Evolutionary conservation across 2,113 vertebrate species (phyloP).

Genomic region (Isurus oxyrinchus): DNA sequence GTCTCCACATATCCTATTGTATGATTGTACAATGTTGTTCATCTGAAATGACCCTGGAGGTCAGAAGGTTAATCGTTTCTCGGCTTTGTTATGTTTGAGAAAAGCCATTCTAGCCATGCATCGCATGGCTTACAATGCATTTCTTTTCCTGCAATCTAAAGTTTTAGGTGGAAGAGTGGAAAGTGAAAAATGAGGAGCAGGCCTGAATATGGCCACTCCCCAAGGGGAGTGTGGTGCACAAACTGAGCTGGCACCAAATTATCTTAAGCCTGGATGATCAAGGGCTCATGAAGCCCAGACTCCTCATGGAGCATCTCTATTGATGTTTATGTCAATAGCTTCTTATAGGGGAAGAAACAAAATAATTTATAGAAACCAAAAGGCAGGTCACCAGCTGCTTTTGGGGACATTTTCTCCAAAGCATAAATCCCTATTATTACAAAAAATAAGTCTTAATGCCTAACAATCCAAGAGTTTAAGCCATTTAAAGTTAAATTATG

Average conservation of each 20-base stretch:
- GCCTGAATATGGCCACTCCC: slow-evolving; percentile 70
- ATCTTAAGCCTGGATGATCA: slow-evolving; percentile 97
- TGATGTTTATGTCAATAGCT: slow-evolving; percentile 70
- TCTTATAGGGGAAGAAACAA: slow-evolving; percentile 63
- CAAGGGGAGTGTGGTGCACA: slow-evolving; percentile 80
- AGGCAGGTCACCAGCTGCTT: slow-evolving; percentile 15
- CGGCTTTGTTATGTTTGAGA: slow-evolving; percentile 71
- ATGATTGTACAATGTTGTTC: not conserved
- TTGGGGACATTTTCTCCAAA: slow-evolving; percentile 29
- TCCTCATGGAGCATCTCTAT: slow-evolving; percentile 80
- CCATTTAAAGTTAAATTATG: slow-evolving; percentile 37
- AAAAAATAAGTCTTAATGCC: slow-evolving; percentile 18
- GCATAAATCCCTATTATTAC: slow-evolving; percentile 36
- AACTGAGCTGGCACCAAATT: slow-evolving; percentile 91
- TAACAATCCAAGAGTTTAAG: slow-evolving; percentile 34
- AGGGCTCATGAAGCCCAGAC: slow-evolving; percentile 74
- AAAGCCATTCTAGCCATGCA: slow-evolving; percentile 75
- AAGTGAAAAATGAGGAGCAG: slow-evolving; percentile 67
- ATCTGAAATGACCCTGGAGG: not conserved
- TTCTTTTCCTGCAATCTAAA: slow-evolving; percentile 43
- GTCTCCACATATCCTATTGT: not conserved
- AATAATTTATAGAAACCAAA: slow-evolving; percentile 40
- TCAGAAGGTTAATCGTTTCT: slow-evolving; percentile 57
- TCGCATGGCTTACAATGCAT: slow-evolving; percentile 70
- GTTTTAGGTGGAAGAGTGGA: slow-evolving; percentile 59